These are phyloP conservation scores for Cyanocitta stelleri DNA, from an alignment of 2,113 vertebrate species.

Conservation along the genomic window DNA sequence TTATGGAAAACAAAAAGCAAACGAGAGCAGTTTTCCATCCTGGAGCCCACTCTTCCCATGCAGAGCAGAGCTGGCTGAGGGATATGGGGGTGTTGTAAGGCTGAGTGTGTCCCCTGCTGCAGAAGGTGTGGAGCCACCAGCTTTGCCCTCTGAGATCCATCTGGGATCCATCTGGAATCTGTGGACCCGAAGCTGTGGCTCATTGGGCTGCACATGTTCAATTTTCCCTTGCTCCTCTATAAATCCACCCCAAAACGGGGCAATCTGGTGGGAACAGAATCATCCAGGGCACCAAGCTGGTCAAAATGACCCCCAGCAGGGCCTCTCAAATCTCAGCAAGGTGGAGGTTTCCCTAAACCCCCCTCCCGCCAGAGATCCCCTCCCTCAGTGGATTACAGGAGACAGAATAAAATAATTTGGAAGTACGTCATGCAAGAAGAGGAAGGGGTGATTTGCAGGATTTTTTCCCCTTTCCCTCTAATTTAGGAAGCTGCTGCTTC, in stretches of 20 bases:
- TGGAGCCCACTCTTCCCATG: background rate
- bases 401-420: background rate
- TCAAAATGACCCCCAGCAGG: background rate
- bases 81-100: fast-evolving
- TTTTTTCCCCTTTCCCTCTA: background rate
- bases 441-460: background rate
- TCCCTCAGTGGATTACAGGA: background rate
- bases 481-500: background rate
- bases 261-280: background rate
- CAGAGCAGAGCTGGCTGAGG: background rate
- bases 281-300: background rate
- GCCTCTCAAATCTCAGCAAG: background rate
- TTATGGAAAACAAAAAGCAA: background rate
- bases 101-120: background rate
- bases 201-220: fast-evolving
- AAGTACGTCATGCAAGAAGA: background rate
- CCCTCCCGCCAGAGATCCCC: background rate
- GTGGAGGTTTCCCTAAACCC: background rate
- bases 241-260: background rate
- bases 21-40: background rate
- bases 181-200: fast-evolving
- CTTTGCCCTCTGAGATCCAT: background rate
- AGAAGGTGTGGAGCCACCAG: background rate
- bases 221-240: background rate
- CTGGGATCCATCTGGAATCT: background rate